These are phyloP conservation scores for Nephila pilipes DNA, from an alignment of 1,140 invertebrate species.

Conservation along the genomic window DNA sequence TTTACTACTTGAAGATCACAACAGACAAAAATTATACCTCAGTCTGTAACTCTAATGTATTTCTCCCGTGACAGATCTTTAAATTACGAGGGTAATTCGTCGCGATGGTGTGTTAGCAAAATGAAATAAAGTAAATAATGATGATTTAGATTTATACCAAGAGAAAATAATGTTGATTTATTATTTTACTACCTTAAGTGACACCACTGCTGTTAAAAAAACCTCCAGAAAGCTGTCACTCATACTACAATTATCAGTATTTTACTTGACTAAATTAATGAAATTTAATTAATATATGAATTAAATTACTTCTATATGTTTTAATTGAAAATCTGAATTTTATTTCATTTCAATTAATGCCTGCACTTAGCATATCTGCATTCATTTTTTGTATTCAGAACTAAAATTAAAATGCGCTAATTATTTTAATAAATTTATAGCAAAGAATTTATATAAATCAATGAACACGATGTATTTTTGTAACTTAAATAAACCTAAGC, in stretches of 20 bases:
- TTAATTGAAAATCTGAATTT: too few species aligned
- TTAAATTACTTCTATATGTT: too few species aligned
- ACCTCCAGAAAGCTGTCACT: not conserved
- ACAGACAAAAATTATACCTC: not conserved
- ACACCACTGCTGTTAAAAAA: not conserved
- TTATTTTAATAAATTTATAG: too few species aligned
- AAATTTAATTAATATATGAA: too few species aligned
- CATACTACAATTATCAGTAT: not conserved
- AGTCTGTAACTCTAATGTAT: not conserved
- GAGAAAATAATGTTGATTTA: constrained; percentile 4
- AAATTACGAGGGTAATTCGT: not conserved
- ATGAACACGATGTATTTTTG: too few species aligned
- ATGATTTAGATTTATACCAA: not conserved
- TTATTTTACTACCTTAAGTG: not conserved
- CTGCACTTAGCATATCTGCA: too few species aligned
- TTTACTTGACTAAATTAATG: too few species aligned
- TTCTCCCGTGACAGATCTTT: not conserved
- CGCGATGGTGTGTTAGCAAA: not conserved
- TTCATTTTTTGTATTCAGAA: too few species aligned
- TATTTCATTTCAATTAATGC: too few species aligned
- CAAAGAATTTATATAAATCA: too few species aligned
- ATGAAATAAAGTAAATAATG: not conserved
- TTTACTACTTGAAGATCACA: not conserved
- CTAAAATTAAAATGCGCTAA: too few species aligned
- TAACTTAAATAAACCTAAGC: too few species aligned